A percentile compares a stretch with the other conserved stretches of the same genome.
Evolutionary conservation across 92 coral and sea anemone species (phyloP).

Genomic region (Anthopleura xanthogrammica): DNA sequence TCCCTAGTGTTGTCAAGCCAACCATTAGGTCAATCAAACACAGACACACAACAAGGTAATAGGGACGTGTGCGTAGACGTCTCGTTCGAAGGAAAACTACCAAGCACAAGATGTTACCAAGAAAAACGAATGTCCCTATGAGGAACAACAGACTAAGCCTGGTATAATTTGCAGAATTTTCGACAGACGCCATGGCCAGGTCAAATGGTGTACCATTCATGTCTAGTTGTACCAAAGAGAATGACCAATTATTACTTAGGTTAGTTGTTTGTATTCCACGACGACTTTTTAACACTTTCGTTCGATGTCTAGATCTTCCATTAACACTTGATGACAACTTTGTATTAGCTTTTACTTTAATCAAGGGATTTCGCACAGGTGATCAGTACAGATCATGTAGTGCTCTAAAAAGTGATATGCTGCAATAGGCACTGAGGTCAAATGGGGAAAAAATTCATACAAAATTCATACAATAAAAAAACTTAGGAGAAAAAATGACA

Average conservation of each 20-base stretch:
- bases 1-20: neutral
- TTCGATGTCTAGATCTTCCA: neutral
- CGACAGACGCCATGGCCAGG: neutral
- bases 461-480: too few relatives aligned
- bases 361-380: too few relatives aligned
- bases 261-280: neutral
- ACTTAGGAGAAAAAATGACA: too few relatives aligned
- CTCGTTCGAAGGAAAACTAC: neutral
- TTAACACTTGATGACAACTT: neutral
- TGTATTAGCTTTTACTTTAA: neutral
- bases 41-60: neutral
- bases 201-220: neutral
- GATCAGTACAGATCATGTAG: too few relatives aligned
- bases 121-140: neutral
- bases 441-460: too few relatives aligned
- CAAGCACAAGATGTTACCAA: neutral
- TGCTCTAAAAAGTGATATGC: too few relatives aligned
- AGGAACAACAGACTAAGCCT: neutral
- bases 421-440: too few relatives aligned
- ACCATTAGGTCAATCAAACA: neutral
- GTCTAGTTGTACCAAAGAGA: neutral
- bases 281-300: neutral
- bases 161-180: neutral
- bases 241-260: too few relatives aligned
- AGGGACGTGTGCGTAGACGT: neutral